Conservation (phyloP, 2,888 invertebrate species). For the Pogonocherus hispidulus region DNA sequence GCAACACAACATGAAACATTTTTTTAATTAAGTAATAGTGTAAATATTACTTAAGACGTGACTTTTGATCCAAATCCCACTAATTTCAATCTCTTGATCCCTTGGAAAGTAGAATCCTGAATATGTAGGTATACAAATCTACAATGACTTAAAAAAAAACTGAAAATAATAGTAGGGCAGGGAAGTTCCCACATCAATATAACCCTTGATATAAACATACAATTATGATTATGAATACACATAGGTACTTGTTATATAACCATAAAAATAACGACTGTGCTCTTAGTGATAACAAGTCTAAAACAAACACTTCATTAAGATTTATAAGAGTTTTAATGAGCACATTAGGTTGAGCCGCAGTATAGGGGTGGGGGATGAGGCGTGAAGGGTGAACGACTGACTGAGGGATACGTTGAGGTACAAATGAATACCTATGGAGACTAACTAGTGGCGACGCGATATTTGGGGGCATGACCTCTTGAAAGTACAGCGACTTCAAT, state of each 20-base stretch:
- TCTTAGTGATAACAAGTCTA: neutral
- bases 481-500: neutral
- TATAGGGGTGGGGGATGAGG: neutral
- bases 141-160: no score
- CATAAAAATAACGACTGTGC: neutral
- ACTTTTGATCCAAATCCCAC: no score
- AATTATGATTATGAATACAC: neutral
- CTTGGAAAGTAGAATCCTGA: no score
- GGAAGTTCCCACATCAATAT: neutral
- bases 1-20: no score
- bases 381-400: no score
- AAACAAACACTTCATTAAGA: slow-evolving; percentile 2
- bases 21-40: no score
- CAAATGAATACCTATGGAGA: neutral
- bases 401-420: no score
- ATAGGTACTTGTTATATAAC: neutral
- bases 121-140: no score
- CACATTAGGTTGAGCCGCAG: neutral
- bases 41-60: no score
- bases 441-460: neutral
- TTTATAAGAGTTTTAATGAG: neutral
- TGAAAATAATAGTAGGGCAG: neutral
- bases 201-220: neutral
- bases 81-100: no score
- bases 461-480: neutral